A percentile compares a stretch with the other conserved stretches of the same genome.
phyloP scores from a whole-genome alignment of 2,888 invertebrate species.

The Caenorhabditis drosophilae region DNA sequence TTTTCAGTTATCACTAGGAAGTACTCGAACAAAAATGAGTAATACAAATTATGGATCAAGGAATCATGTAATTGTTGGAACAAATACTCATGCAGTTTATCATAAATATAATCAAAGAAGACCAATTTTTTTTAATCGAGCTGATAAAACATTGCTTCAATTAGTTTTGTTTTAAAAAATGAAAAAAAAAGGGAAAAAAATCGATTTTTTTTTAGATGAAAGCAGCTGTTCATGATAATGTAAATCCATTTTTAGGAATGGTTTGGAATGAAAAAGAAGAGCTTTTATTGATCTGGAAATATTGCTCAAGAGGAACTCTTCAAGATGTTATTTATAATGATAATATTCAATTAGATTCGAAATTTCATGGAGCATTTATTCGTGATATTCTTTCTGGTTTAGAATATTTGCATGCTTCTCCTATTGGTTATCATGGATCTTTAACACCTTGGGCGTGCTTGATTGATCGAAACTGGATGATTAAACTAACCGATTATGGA shows the following conservation, averaged over 20 bases:
- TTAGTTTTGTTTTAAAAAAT: too few relatives aligned
- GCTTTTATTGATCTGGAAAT: slow-evolving; percentile 65
- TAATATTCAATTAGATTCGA: slow-evolving; percentile 41
- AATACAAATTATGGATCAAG: slow-evolving; percentile 52
- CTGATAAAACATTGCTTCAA: slow-evolving; percentile 47
- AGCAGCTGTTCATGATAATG: slow-evolving; percentile 91
- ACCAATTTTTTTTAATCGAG: slow-evolving; percentile 48
- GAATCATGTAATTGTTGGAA: slow-evolving; percentile 66
- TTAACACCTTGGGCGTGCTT: slow-evolving; percentile 56
- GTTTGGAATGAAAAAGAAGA: slow-evolving; percentile 66
- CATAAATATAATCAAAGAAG: slow-evolving; percentile 51
- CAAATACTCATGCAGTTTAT: slow-evolving; percentile 54
- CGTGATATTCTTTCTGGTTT: slow-evolving; percentile 54
- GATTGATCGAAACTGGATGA: slow-evolving; percentile 59
- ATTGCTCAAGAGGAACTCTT: slow-evolving; percentile 58
- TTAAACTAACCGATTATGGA: slow-evolving; percentile 57
- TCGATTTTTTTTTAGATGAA: slow-evolving; percentile 79
- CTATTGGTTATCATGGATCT: slow-evolving; percentile 54
- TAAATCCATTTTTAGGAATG: slow-evolving; percentile 92
- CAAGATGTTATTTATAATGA: slow-evolving; percentile 58
- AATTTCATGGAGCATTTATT: slow-evolving; percentile 58
- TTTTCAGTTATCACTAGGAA: slow-evolving; percentile 55
- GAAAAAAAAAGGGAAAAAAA: too few relatives aligned
- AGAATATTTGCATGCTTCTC: slow-evolving; percentile 54
- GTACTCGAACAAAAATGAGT: slow-evolving; percentile 54